Conservation (phyloP, 1,140 invertebrate genomes). For the Trachelipus rathkii region DNA sequence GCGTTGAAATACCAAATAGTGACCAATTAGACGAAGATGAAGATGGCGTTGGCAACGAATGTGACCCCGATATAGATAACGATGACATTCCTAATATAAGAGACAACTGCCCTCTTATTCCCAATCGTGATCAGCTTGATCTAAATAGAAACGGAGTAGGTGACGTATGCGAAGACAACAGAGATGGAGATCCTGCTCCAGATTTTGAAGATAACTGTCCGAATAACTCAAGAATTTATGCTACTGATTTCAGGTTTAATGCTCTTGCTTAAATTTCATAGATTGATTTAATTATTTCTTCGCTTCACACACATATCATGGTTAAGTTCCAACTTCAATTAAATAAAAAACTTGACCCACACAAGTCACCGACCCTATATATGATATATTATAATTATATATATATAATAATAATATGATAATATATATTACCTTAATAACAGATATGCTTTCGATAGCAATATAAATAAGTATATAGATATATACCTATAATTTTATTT, state of each 20-base stretch:
- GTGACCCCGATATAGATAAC: slow-evolving; percentile 78
- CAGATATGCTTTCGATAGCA: no score
- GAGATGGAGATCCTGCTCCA: slow-evolving; percentile 74
- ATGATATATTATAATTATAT: no score
- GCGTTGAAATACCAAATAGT: slow-evolving; percentile 66
- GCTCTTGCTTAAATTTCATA: no score
- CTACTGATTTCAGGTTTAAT: slow-evolving; percentile 78
- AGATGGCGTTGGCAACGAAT: slow-evolving; percentile 68
- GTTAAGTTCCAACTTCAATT: no score
- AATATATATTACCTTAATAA: no score
- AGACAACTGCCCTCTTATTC: slow-evolving; percentile 76
- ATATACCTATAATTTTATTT: no score
- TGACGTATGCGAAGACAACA: slow-evolving; percentile 77
- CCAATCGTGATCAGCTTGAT: slow-evolving; percentile 46
- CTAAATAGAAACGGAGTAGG: slow-evolving; percentile 63
- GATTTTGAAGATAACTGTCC: slow-evolving; percentile 88
- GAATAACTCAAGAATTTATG: slow-evolving; percentile 85
- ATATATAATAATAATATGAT: no score
- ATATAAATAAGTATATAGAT: no score
- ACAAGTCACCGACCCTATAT: no score
- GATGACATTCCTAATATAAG: slow-evolving; percentile 67
- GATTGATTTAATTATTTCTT: no score
- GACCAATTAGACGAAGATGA: slow-evolving; percentile 70
- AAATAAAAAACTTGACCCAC: no score
- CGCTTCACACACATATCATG: no score